Evolutionary conservation across 30 jellyfish, hydroid and myxozoan genomes (phyloP).

Genomic region (Phacellophora camtschatica): DNA sequence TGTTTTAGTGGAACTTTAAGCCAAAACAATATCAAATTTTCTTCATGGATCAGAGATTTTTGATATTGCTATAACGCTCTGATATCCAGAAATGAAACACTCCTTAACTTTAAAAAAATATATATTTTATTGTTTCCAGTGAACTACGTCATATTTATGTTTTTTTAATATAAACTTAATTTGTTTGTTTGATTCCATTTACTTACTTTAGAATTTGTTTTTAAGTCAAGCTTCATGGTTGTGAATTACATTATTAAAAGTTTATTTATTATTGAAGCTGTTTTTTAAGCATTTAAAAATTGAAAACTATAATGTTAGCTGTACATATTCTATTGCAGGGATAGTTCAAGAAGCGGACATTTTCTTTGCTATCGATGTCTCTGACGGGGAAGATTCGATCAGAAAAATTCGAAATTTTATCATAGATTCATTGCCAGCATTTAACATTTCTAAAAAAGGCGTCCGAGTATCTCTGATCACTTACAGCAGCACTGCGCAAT

Average conservation of each 20-base stretch:
- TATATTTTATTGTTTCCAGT: too few species aligned
- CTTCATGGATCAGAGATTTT: too few species aligned
- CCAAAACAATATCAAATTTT: too few species aligned
- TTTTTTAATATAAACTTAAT: too few species aligned
- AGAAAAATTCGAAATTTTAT: slow-evolving; percentile 23
- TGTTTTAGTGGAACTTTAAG: too few species aligned
- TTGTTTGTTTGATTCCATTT: too few species aligned
- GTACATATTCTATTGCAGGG: neutral
- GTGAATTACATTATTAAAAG: neutral
- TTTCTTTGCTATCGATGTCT: slow-evolving; percentile 28
- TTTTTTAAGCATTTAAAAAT: neutral
- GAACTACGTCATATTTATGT: too few species aligned
- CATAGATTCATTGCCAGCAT: slow-evolving; percentile 29
- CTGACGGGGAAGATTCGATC: slow-evolving; percentile 25
- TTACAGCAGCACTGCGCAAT: slow-evolving; percentile 45
- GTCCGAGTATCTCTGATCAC: slow-evolving; percentile 43
- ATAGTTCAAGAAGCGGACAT: slow-evolving; percentile 19
- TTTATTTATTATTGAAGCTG: neutral
- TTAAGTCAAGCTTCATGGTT: too few species aligned
- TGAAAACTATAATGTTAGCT: neutral
- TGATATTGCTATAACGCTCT: too few species aligned
- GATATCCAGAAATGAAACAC: too few species aligned
- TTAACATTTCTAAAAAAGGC: slow-evolving; percentile 13
- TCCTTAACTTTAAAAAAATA: too few species aligned
- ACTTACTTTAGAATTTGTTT: too few species aligned